Percentiles rank a stretch among this genome's conserved stretches.
These are phyloP conservation scores for Leptinotarsa undecemlineata DNA, from an alignment of 1,140 invertebrate species.

Conservation along the genomic window DNA sequence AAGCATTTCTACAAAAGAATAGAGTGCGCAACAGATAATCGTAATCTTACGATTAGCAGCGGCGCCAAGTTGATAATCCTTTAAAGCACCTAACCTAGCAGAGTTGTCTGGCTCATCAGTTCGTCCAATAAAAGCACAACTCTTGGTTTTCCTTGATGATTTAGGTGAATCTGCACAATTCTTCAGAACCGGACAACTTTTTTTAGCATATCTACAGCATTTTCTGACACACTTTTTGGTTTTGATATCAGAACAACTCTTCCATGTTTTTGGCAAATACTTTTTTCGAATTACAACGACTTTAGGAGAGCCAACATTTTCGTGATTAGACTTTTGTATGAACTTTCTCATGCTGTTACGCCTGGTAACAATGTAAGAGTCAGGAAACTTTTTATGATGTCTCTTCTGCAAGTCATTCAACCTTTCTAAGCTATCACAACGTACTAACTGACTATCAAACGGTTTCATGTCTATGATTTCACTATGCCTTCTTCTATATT, in stretches of 20 bases:
- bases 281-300: conserved; percentile 45
- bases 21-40: conserved; percentile 48
- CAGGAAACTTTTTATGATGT: conserved; percentile 50
- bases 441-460: conserved; percentile 47
- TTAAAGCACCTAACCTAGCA: conserved; percentile 48
- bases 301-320: conserved; percentile 45
- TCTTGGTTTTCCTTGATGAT: conserved; percentile 42
- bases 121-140: conserved; percentile 47
- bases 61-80: conserved; percentile 37
- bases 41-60: conserved; percentile 51
- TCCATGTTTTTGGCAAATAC: conserved; percentile 51
- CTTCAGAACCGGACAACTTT: conserved; percentile 49
- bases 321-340: conserved; percentile 32
- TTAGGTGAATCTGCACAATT: conserved; percentile 37
- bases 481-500: conserved; percentile 43
- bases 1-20: conserved; percentile 25
- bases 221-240: conserved; percentile 47
- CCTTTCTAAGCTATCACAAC: conserved; percentile 50
- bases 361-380: conserved; percentile 49
- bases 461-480: conserved; percentile 45
- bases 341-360: conserved; percentile 34
- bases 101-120: conserved; percentile 32
- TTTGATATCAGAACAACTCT: conserved; percentile 53
- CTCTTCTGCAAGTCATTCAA: conserved; percentile 41
- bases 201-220: conserved; percentile 52